These are phyloP conservation scores for Drosophila demipolita DNA, from an alignment of 2,888 invertebrate species.

Conservation along the genomic window DNA sequence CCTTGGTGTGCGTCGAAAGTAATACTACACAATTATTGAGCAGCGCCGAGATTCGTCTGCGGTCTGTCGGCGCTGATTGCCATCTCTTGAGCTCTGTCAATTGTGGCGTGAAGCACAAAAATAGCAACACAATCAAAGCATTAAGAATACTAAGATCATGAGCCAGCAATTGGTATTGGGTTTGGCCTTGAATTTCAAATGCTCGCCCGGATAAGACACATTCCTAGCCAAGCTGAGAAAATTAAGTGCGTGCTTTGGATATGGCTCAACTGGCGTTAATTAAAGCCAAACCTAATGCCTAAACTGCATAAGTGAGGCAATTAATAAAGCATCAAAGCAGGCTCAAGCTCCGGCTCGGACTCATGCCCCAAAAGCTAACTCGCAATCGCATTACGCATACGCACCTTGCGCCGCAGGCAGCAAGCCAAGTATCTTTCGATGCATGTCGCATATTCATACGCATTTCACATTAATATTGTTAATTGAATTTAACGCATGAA, in stretches of 20 bases:
- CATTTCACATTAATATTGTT: conserved; percentile 73
- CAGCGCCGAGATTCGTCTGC: conserved; percentile 53
- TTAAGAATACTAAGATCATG: conserved; percentile 72
- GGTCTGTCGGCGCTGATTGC: conserved; percentile 59
- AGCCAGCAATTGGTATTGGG: conserved; percentile 50
- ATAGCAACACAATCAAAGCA: conserved; percentile 23
- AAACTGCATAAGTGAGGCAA: conserved; percentile 65
- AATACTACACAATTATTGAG: conserved; percentile 74
- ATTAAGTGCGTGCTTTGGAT: conserved; percentile 37
- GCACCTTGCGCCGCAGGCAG: conserved; percentile 38
- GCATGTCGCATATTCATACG: conserved; percentile 63
- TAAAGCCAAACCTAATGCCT: conserved; percentile 52
- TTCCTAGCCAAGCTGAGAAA: conserved; percentile 16
- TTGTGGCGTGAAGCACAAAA: conserved; percentile 56
- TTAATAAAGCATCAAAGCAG: conserved; percentile 60
- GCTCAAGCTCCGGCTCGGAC: background rate
- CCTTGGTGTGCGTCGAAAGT: conserved; percentile 32
- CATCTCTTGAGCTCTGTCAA: conserved; percentile 64
- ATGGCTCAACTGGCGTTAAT: conserved; percentile 46
- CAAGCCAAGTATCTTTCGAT: conserved; percentile 56
- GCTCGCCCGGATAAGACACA: conserved; percentile 22
- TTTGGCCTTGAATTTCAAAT: conserved; percentile 55
- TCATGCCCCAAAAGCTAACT: conserved; percentile 4
- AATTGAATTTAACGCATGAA: conserved; percentile 80
- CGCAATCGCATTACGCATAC: conserved; percentile 51